These are phyloP conservation scores for Hypotaenidia okinawae DNA, from an alignment of 2,797 vertebrate species.

Conservation along the genomic window DNA sequence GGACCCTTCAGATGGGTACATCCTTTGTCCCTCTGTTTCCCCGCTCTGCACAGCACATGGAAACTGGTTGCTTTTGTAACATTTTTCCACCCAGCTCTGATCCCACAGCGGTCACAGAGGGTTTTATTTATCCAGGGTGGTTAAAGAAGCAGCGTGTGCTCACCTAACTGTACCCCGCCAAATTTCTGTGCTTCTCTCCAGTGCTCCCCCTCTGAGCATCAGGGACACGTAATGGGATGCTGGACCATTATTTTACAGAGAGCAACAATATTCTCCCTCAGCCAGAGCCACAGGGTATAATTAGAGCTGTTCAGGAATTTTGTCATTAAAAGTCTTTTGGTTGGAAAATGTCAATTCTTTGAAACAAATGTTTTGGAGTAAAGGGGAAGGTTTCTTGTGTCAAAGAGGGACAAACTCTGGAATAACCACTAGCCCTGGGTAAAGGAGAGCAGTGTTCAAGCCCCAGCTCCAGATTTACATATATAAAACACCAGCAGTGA, in stretches of 20 bases:
- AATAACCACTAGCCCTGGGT: neutral
- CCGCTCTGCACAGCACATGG: neutral
- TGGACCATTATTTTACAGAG: neutral
- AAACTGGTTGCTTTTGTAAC: neutral
- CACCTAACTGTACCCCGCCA: neutral
- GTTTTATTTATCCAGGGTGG: neutral
- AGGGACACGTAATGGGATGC: neutral
- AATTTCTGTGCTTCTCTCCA: neutral
- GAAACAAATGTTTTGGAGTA: neutral
- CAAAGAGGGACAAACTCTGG: neutral
- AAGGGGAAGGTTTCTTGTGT: neutral
- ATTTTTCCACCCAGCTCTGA: neutral
- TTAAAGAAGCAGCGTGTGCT: neutral
- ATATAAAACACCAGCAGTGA: neutral
- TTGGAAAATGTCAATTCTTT: conserved; percentile 22
- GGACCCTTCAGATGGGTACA: neutral
- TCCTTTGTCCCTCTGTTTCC: neutral
- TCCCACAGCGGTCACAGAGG: accelerated
- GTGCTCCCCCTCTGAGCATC: neutral
- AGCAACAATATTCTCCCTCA: neutral
- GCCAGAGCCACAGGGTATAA: neutral
- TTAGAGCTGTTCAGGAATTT: conserved; percentile 49
- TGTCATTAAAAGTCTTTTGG: conserved; percentile 19
- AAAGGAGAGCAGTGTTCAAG: neutral
- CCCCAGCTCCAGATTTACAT: neutral